Evolutionary conservation across 1,140 invertebrate species (phyloP).

Genomic region (Daktulosphaira vitifoliae): DNA sequence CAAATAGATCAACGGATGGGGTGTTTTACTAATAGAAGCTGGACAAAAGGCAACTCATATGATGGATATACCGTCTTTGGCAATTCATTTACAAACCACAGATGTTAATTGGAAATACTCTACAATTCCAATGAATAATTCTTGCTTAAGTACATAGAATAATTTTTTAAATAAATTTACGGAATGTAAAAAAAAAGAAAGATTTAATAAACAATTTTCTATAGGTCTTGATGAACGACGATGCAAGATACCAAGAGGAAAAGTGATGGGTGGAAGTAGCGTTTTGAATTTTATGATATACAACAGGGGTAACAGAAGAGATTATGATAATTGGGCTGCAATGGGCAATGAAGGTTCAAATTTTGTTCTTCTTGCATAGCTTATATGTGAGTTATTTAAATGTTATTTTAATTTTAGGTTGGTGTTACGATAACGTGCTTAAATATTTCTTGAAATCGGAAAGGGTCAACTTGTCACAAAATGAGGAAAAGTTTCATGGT

Average conservation of each 20-base stretch:
- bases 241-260: slow-evolving; percentile 42
- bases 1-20: slow-evolving; percentile 36
- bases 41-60: slow-evolving; percentile 56
- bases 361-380: too few species aligned
- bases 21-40: slow-evolving; percentile 45
- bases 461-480: slow-evolving; percentile 36
- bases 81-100: slow-evolving; percentile 57
- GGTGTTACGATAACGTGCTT: slow-evolving; percentile 49
- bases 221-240: slow-evolving; percentile 42
- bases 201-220: too few species aligned
- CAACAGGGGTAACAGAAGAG: slow-evolving; percentile 49
- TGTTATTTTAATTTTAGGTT: slow-evolving; percentile 47
- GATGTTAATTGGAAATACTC: slow-evolving; percentile 69
- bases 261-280: slow-evolving; percentile 55
- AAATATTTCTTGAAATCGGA: slow-evolving; percentile 50
- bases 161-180: too few species aligned
- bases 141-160: slow-evolving; percentile 51
- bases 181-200: too few species aligned
- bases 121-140: slow-evolving; percentile 53
- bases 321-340: slow-evolving; percentile 52
- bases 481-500: slow-evolving; percentile 41
- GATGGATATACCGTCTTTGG: slow-evolving; percentile 63
- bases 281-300: slow-evolving; percentile 57
- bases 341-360: slow-evolving; percentile 59
- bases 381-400: too few species aligned